Conservation (phyloP, 2,797 vertebrate species). For the Pteropus rufus region DNA sequence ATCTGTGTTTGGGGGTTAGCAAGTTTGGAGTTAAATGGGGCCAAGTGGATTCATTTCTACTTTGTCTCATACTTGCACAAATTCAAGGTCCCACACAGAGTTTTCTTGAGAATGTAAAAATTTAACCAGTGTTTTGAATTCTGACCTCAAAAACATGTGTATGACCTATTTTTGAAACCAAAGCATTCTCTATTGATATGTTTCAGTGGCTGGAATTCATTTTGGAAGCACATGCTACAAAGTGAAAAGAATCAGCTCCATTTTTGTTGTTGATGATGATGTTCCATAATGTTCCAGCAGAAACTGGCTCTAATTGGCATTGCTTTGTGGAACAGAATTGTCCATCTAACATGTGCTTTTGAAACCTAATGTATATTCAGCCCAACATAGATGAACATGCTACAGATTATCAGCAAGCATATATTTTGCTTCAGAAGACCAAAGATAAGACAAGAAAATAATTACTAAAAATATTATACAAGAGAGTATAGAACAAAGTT, state of each 20-base stretch:
- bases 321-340: background rate
- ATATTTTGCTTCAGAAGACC: background rate
- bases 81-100: background rate
- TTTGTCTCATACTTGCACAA: background rate
- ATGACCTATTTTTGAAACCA: background rate
- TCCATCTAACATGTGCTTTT: background rate
- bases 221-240: background rate
- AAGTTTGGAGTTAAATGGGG: background rate
- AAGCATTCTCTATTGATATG: background rate
- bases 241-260: background rate
- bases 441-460: background rate
- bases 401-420: background rate
- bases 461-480: background rate
- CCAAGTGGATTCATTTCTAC: background rate
- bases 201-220: background rate
- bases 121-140: conserved; percentile 7
- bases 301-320: background rate
- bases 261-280: background rate
- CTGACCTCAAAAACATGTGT: background rate
- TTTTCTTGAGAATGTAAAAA: background rate
- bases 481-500: background rate
- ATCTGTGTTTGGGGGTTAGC: background rate
- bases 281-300: background rate
- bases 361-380: background rate
- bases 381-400: background rate